These are phyloP conservation scores for Uloborus plumipes DNA, from an alignment of 2,888 invertebrate species.

Conservation along the genomic window DNA sequence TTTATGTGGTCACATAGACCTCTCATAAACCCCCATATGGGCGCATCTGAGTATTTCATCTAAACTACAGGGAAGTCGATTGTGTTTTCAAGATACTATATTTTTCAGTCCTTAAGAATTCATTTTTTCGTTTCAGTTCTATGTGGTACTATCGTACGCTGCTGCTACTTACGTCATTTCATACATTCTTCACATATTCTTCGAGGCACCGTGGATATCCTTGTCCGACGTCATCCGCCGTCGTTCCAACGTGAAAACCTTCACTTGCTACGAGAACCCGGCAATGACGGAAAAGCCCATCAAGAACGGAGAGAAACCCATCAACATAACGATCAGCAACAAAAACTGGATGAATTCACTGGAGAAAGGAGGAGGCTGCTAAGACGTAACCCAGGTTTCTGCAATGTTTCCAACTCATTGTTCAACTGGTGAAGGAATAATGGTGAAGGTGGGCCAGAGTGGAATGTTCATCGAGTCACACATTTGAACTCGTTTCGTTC, in stretches of 20 bases:
- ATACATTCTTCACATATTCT: slow-evolving; percentile 21
- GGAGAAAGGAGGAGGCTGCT: slow-evolving; percentile 1
- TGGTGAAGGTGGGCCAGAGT: no score
- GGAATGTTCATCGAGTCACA: no score
- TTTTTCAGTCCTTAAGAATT: not conserved
- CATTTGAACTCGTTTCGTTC: no score
- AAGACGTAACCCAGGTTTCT: not conserved
- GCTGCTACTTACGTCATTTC: slow-evolving; percentile 22
- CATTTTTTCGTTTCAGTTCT: slow-evolving; percentile 28
- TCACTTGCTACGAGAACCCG: not conserved
- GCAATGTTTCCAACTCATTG: no score
- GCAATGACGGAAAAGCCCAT: slow-evolving; percentile 30
- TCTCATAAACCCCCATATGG: no score
- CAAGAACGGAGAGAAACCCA: slow-evolving; percentile 27
- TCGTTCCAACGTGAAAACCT: slow-evolving; percentile 12
- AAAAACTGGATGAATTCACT: not conserved
- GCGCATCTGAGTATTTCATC: no score
- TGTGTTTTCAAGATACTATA: no score
- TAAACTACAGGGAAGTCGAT: no score
- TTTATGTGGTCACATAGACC: no score
- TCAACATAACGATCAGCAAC: not conserved
- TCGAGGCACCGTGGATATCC: slow-evolving; percentile 45
- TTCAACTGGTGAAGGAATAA: no score
- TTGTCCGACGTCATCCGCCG: slow-evolving; percentile 14
- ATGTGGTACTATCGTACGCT: slow-evolving; percentile 29